phyloP scores from a whole-genome alignment of 2,797 vertebrate genomes.

The Varecia variegata region DNA sequence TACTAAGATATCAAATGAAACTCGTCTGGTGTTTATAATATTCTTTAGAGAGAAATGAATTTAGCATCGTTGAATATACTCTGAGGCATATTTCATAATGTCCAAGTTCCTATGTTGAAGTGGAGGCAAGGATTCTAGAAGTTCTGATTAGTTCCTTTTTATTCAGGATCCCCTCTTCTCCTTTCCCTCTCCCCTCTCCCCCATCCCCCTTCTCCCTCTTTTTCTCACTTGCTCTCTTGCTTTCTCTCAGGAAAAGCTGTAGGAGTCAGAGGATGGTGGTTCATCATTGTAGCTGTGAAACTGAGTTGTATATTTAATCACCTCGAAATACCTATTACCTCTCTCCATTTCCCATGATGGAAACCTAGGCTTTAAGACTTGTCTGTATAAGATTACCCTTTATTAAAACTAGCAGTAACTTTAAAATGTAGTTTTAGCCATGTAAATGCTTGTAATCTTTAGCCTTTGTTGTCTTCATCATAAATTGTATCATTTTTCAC shows the following conservation, averaged over 20 bases:
- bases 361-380: constrained; percentile 1
- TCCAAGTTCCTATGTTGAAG: constrained; percentile 3
- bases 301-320: neutral
- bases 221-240: neutral
- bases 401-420: constrained; percentile 10
- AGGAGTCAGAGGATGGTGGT: neutral
- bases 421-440: neutral
- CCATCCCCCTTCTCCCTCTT: too few species aligned
- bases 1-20: constrained; percentile 8
- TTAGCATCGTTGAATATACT: neutral
- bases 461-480: neutral
- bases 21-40: neutral
- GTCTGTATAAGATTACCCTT: neutral
- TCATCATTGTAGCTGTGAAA: neutral
- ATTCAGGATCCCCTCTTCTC: neutral
- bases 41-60: neutral
- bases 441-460: neutral
- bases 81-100: neutral
- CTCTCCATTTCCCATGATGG: neutral
- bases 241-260: neutral
- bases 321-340: neutral
- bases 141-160: neutral
- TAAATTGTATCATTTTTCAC: constrained; percentile 29
- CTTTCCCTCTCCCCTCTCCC: neutral
- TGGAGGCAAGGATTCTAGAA: neutral